Percentiles rank a stretch among this genome's conserved stretches.
Evolutionary conservation across 2,113 vertebrate genomes (phyloP).

Genomic region (Eudyptes chrysolophus): DNA sequence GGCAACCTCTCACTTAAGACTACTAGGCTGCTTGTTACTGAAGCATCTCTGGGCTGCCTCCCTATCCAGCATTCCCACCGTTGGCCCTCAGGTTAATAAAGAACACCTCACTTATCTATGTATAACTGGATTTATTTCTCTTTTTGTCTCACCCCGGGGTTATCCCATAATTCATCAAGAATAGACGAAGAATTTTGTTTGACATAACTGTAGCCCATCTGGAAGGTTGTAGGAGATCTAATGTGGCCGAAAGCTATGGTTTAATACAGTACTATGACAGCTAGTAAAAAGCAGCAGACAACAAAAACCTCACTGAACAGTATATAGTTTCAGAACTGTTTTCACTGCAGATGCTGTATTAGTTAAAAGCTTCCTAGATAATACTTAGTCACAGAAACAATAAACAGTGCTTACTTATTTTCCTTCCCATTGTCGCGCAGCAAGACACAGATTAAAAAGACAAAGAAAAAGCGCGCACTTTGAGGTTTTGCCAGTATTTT

Average conservation of each 20-base stretch:
- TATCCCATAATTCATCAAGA: constrained; percentile 31
- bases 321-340: not conserved
- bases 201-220: constrained; percentile 25
- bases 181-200: constrained; percentile 44
- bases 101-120: not conserved
- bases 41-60: not conserved
- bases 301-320: not conserved
- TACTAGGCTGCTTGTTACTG: not conserved
- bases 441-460: not conserved
- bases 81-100: not conserved
- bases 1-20: not conserved
- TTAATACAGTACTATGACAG: not conserved
- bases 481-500: constrained; percentile 24
- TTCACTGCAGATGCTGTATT: not conserved
- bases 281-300: not conserved
- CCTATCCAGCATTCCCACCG: not conserved
- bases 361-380: not conserved
- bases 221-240: constrained; percentile 16
- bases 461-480: not conserved
- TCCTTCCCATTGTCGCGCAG: not conserved
- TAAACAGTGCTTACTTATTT: not conserved
- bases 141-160: not conserved
- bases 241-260: not conserved
- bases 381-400: not conserved
- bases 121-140: not conserved